Evolutionary conservation across 2,113 vertebrate genomes (phyloP), one percentile per base, ranked within the genome.

Genomic region (Oostethus manadensis): DNA sequence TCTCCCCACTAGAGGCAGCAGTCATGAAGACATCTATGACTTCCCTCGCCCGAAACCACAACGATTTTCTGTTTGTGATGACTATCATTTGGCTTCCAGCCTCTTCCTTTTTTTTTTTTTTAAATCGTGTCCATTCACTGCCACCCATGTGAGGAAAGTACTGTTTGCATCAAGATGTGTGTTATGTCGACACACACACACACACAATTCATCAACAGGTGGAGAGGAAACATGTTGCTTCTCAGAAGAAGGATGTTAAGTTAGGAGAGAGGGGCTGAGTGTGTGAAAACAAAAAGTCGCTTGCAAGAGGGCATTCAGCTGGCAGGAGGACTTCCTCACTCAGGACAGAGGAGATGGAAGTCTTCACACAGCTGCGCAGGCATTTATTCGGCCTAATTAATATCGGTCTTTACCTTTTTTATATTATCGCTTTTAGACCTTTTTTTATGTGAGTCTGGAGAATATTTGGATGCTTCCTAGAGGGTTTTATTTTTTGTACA

Each of bases 201-300:
- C 55, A 77, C 62, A 77, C 77, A 81, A 74, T 85, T 82, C 81
- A 84, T 68, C 74, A 84, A 74, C 84, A 85, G 86, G 83, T 88
- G 84, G 66, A 63, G 77, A 83, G 73, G 76, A 79, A 74, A 69
- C 63, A 55, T 64, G 15, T 73, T 67, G 53, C 47, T 51, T 16
- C 64, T 58, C 62, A 49, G 66, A 68, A 68, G 62, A 62, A 81
- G 80, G 79, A 84, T 86, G 79, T 66, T 63, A 60, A 60, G 21
- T 83, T 78, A 67, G 72, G 73, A 80, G 77, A 59, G 67, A 73
- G 71, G 66, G 75, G 71, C 63, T 74, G 60, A 71, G 70, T 79
- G 77, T 76, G 54, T 53, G 68, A 56, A 72, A 80, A 86, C 76
- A 54, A 85, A 85, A 84, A 78, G 76, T 76, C 21, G 26, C 47